Base-by-base conservation (phyloP, 2,888 invertebrate genomes). In the Stegana nigrithorax region DNA sequence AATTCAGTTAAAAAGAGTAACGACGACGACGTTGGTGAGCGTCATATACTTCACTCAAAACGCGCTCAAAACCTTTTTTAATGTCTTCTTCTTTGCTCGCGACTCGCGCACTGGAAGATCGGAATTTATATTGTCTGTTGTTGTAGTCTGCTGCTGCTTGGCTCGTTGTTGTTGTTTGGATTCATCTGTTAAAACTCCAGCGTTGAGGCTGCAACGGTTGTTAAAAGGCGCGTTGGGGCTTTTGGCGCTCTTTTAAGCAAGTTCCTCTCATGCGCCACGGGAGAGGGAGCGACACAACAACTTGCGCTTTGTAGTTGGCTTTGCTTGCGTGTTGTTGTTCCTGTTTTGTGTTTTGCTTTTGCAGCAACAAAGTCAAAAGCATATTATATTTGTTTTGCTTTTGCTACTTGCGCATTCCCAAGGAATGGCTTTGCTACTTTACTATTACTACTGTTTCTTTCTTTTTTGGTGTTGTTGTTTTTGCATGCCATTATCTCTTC, bases 71-170 rank as follows among this genome's bases (percentile, higher is more conserved):
- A 58, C 17, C 29, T 26, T 26, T 56, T 66, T 23, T 53, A 65
- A 68, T 71, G 71, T 69, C 71, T 69, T 69, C 67, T 68, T 21
- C 67, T 45, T 45, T 7, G 23, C 19, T 12, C 45, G 10, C 44
- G 19, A 26, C 61, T 66, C 17, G 25, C 17, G 6, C 12, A 71
- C 75, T 75, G 75, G 75, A 75, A 75, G 77, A 75, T 77, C 63
- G 78, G 75, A 77, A 75, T 75, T 75, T 75, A 71, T 75, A 75
- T 59, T 50, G 39, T 26, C 42, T 44, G 62, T 53, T 62, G n/a
- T 26, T 25, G 60, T 47, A 50, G 60, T 63, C 56, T 32, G 36
- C 6, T 23, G 27, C 12, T 23, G n/a, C n/a, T 45, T 45, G 7
- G 42, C 66, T 66, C 71, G 64, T 69, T 66, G 65, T 63, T 67